Conservation (phyloP, 2,113 vertebrate species). For the Eurystomus gularis region DNA sequence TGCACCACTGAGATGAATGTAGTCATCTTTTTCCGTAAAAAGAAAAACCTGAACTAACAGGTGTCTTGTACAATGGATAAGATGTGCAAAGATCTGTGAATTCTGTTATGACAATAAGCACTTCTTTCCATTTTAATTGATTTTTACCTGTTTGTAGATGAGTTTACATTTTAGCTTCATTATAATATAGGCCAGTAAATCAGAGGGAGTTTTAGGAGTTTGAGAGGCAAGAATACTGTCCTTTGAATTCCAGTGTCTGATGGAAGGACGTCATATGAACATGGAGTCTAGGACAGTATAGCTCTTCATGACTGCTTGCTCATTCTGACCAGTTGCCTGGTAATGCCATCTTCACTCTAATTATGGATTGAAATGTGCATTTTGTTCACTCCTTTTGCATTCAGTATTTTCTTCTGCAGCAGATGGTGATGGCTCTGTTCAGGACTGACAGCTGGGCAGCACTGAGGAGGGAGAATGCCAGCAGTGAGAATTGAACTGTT, state of each 20-base stretch:
- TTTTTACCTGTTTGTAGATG: slow-evolving; percentile 34
- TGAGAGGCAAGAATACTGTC: background rate
- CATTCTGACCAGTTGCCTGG: background rate
- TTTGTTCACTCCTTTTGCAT: background rate
- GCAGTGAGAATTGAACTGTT: background rate
- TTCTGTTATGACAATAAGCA: slow-evolving; percentile 19
- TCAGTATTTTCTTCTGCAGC: background rate
- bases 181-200: slow-evolving; percentile 57
- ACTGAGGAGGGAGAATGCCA: background rate
- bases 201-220: background rate
- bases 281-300: background rate
- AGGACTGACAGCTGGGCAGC: background rate
- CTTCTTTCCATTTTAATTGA: background rate
- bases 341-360: background rate
- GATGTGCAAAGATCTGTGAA: background rate
- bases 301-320: background rate
- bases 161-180: slow-evolving; percentile 48
- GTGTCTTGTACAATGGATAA: background rate
- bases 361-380: background rate
- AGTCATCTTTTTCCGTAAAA: slow-evolving; percentile 15
- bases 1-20: slow-evolving; percentile 13
- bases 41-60: background rate
- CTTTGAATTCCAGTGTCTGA: background rate
- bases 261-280: background rate
- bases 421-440: background rate